Conservation (phyloP, 2,888 invertebrate species). For the Caenorhabditis virilis region DNA sequence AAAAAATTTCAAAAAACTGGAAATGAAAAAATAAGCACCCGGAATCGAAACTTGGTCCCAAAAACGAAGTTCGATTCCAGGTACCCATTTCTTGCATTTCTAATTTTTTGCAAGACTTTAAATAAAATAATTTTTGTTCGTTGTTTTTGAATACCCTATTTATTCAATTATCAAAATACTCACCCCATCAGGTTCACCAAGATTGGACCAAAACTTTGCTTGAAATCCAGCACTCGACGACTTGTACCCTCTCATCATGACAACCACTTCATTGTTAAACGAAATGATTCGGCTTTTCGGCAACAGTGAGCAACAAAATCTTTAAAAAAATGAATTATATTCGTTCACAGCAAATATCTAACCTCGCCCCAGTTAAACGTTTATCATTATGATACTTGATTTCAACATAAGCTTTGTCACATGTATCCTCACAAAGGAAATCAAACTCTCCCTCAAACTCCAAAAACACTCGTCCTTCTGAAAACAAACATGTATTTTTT, state of each 20-base stretch:
- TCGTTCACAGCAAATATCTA: no score
- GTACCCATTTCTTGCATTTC: no score
- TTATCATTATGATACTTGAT: slow-evolving; percentile 63
- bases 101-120: no score
- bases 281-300: slow-evolving; percentile 57
- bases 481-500: slow-evolving; percentile 8
- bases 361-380: slow-evolving; percentile 63
- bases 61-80: no score
- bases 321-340: no score
- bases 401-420: slow-evolving; percentile 67
- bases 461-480: slow-evolving; percentile 48
- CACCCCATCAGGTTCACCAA: slow-evolving; percentile 27
- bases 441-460: slow-evolving; percentile 62
- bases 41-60: no score
- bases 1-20: no score
- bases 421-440: slow-evolving; percentile 65
- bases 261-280: slow-evolving; percentile 56
- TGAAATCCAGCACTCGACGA: slow-evolving; percentile 50
- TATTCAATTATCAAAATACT: no score
- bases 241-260: slow-evolving; percentile 58
- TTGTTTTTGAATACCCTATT: no score
- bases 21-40: no score
- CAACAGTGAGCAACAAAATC: slow-evolving; percentile 62
- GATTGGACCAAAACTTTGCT: slow-evolving; percentile 61
- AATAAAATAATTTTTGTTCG: no score